Base-by-base conservation (phyloP, 1,140 invertebrate species). In the Panagrolaimus sp. region DNA sequence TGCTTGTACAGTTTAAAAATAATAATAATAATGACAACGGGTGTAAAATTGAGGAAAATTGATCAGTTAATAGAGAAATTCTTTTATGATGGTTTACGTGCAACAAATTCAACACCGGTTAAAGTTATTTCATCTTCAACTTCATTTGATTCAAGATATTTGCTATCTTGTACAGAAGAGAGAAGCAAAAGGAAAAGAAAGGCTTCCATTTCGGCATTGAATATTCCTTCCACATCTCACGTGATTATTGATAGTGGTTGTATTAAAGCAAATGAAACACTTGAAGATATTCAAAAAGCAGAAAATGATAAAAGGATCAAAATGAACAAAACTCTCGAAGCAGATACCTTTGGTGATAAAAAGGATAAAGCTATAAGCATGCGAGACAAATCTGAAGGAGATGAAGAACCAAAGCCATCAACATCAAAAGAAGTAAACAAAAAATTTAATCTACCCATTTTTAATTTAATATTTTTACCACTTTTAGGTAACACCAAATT, bases 1-100 rank as follows among this genome's bases (percentile, higher is more conserved):
- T 38, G 32, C 32, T 38, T 38, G 32, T 38, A 38, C 32, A 38
- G n/a, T n/a, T n/a, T 38, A 38, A 38, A 38, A 38, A n/a, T n/a
- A n/a, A n/a, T n/a, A n/a, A n/a, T n/a, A n/a, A n/a, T n/a, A 38
- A 58, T 58, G 52, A 58, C 52, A 26, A 58, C 52, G 52, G 52
- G 52, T 58, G 52, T 58, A 21, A 58, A 58, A 58, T 21, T 58
- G 5, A 58, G 52, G 17, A 58, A 58, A 58, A 21, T 58, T 12
- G 52, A 58, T 21, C 52, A 26, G 10, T 28, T 58, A n/a, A 58
- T 58, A 12, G 52, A 58, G 28, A 58, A 58, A 17, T 58, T 58
- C 28, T 26, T 58, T 28, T 26, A 58, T 58, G 52, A 21, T 21
- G 28, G 28, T 10, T 58, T 58, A 38, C 32, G 32, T 28, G 52